Evolutionary conservation across 2,888 invertebrate genomes (phyloP).

Genomic region (Platerodrilus igneus): DNA sequence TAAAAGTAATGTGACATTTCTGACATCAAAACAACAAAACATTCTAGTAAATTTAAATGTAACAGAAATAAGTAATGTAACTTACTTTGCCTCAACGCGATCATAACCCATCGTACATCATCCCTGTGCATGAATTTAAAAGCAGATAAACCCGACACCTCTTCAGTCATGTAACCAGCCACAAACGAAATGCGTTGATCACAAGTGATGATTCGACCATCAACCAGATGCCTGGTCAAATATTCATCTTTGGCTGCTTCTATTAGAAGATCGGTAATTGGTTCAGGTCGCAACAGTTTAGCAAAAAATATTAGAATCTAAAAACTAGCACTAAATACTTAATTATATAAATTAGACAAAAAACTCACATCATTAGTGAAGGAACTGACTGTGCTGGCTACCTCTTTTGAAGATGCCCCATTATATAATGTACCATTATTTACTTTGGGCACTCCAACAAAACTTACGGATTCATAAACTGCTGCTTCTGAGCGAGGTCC

Average conservation of each 20-base stretch:
- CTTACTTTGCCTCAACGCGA: conserved; percentile 80
- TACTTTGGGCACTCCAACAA: conserved; percentile 55
- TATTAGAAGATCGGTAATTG: conserved; percentile 61
- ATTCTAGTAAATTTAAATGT: background rate
- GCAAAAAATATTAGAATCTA: conserved; percentile 69
- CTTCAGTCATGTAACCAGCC: conserved; percentile 84
- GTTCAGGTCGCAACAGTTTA: conserved; percentile 64
- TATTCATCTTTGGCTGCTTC: conserved; percentile 78
- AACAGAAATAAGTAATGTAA: too few species aligned
- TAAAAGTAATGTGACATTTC: background rate
- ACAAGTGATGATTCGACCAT: conserved; percentile 84
- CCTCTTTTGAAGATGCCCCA: conserved; percentile 11
- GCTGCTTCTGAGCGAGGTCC: conserved; percentile 69
- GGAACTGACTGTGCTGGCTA: background rate
- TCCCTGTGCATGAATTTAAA: conserved; percentile 88
- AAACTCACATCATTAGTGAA: conserved; percentile 19
- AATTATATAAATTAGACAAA: conserved; percentile 2
- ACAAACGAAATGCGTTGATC: conserved; percentile 88
- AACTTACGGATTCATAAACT: conserved; percentile 64
- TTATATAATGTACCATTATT: conserved; percentile 1
- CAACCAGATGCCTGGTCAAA: conserved; percentile 81
- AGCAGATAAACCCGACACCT: conserved; percentile 82
- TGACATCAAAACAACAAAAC: background rate
- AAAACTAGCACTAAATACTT: conserved; percentile 20
- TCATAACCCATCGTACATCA: conserved; percentile 84